Conservation (phyloP, 2,797 vertebrate species). For the Parotocinclus haroldoi region DNA sequence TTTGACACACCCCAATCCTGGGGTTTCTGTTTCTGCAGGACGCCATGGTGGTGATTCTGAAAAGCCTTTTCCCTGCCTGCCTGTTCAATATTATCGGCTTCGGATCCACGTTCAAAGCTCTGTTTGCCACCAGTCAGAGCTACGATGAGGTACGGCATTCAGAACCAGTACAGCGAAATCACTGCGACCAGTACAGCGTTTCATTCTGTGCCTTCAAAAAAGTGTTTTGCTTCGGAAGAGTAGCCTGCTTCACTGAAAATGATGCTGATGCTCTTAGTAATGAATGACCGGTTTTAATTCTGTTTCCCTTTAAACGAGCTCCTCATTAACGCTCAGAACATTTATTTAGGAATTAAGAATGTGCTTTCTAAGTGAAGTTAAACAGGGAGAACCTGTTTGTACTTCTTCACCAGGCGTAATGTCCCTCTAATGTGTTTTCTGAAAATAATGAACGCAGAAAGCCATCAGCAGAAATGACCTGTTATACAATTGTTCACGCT, state of each 20-base stretch:
- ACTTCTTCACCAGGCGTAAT: too few species aligned
- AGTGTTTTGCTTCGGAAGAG: background rate
- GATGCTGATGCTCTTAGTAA: background rate
- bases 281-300: background rate
- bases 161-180: background rate
- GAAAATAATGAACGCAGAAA: too few species aligned
- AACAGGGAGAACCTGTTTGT: too few species aligned
- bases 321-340: too few species aligned
- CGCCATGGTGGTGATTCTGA: conserved; percentile 86
- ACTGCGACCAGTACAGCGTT: background rate
- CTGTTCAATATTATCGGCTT: conserved; percentile 91
- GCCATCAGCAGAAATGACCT: too few species aligned
- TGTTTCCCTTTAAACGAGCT: too few species aligned
- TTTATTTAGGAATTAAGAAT: too few species aligned
- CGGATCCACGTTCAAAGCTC: conserved; percentile 85
- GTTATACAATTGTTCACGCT: too few species aligned
- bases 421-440: too few species aligned
- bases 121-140: conserved; percentile 83
- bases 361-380: too few species aligned
- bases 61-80: conserved; percentile 86
- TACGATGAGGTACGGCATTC: conserved; percentile 81
- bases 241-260: background rate
- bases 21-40: conserved; percentile 70
- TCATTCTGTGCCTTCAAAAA: conserved; percentile 10
- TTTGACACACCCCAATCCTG: conserved; percentile 9